A percentile compares a stretch with the other conserved stretches of the same genome.
These are phyloP conservation scores for Achatina immaculata DNA, from an alignment of 1,140 invertebrate species.

Conservation along the genomic window DNA sequence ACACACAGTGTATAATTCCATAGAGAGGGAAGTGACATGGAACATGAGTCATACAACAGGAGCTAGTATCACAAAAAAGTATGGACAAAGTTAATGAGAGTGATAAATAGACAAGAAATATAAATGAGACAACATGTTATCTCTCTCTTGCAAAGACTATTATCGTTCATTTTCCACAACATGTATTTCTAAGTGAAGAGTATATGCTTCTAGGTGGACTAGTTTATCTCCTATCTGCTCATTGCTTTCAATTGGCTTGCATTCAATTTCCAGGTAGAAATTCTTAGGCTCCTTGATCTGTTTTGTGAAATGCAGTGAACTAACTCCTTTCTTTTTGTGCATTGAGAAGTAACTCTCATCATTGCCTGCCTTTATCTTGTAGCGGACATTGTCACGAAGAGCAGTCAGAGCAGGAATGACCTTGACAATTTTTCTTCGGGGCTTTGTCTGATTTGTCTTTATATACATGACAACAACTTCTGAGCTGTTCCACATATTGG, in stretches of 20 bases:
- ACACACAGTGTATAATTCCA: too few relatives aligned
- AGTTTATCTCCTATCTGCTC: slow-evolving; percentile 48
- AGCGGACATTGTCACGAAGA: slow-evolving; percentile 76
- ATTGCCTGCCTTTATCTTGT: slow-evolving; percentile 78
- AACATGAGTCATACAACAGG: not conserved
- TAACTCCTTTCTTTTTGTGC: slow-evolving; percentile 76
- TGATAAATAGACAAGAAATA: slow-evolving; percentile 2
- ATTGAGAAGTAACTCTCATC: slow-evolving; percentile 79
- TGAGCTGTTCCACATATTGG: not conserved
- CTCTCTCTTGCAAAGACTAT: not conserved
- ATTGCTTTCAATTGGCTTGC: slow-evolving; percentile 50
- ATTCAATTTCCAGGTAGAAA: slow-evolving; percentile 57
- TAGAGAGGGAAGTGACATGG: too few relatives aligned
- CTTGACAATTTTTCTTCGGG: slow-evolving; percentile 58
- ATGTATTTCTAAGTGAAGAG: slow-evolving; percentile 53
- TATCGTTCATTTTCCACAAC: slow-evolving; percentile 45
- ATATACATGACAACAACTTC: slow-evolving; percentile 50
- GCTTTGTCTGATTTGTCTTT: slow-evolving; percentile 52
- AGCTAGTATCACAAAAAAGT: slow-evolving; percentile 21
- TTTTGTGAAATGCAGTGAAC: slow-evolving; percentile 59
- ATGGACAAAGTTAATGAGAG: not conserved
- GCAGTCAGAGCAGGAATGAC: slow-evolving; percentile 57
- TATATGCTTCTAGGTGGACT: slow-evolving; percentile 53
- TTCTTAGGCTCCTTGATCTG: slow-evolving; percentile 47
- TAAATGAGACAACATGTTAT: not conserved